Evolutionary conservation across 1,140 invertebrate species (phyloP).

Genomic region (Atta texana): DNA sequence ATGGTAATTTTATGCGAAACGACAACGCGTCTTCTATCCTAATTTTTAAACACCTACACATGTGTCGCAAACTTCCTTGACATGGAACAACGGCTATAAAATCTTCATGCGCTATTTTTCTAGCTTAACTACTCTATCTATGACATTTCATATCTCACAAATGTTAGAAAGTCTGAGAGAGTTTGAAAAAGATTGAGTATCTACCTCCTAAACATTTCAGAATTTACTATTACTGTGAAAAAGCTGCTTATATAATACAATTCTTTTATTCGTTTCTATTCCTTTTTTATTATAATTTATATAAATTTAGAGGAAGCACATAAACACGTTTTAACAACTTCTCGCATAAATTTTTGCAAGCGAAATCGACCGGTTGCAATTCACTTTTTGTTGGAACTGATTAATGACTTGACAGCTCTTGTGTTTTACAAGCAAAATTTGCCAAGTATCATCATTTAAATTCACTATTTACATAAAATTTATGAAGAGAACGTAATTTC

Average conservation of each 20-base stretch:
- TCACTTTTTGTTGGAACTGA: conserved; percentile 25
- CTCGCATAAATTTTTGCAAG: conserved; percentile 23
- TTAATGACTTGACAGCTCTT: background rate
- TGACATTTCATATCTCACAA: background rate
- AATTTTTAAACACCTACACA: conserved; percentile 58
- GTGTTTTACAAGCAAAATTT: conserved; percentile 48
- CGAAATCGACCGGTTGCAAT: conserved; percentile 19
- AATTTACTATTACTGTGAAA: conserved; percentile 19
- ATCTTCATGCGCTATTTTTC: conserved; percentile 16
- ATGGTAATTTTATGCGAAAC: conserved; percentile 66
- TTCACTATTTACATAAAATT: conserved; percentile 6
- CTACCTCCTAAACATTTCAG: background rate
- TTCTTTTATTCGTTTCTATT: background rate
- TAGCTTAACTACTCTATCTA: background rate
- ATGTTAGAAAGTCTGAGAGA: conserved; percentile 9
- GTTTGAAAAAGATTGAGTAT: background rate
- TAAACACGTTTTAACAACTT: background rate
- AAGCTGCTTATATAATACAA: background rate
- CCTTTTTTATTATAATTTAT: conserved; percentile 6
- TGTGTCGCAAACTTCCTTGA: background rate
- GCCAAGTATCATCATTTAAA: conserved; percentile 4
- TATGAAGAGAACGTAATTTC: conserved; percentile 14
- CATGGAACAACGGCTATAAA: background rate
- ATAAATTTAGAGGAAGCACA: background rate
- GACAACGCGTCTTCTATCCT: background rate